Percentiles rank a stretch among this genome's conserved stretches.
Conservation (phyloP, 2,888 invertebrate genomes). For the Clusia tigrina region DNA sequence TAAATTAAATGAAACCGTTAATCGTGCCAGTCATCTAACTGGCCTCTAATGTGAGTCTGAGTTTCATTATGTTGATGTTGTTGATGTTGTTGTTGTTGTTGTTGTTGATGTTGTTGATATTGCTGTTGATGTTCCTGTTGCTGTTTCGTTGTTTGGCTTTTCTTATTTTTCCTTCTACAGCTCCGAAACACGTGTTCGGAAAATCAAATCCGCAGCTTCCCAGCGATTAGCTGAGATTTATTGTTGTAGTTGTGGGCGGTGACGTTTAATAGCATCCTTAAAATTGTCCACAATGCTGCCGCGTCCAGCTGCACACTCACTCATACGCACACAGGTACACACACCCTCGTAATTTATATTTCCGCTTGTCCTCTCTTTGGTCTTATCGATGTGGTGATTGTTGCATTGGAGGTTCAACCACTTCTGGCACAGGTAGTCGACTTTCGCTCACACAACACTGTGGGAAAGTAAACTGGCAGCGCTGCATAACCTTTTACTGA, state of each 20-base stretch:
- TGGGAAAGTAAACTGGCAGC: neutral
- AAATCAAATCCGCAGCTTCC: too few species aligned
- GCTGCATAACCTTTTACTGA: neutral
- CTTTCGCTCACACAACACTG: neutral
- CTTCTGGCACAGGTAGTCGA: neutral
- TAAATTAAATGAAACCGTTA: constrained; percentile 4
- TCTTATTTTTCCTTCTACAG: neutral
- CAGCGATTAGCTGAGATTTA: too few species aligned
- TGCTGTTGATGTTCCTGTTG: constrained; percentile 43
- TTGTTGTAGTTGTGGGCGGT: neutral
- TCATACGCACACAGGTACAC: neutral
- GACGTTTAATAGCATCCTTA: neutral
- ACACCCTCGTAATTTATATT: neutral
- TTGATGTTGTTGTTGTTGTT: too few species aligned
- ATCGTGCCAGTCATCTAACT: constrained; percentile 47
- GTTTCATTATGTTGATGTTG: too few species aligned
- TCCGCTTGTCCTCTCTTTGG: constrained; percentile 7
- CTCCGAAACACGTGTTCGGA: constrained; percentile 2
- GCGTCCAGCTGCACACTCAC: too few species aligned
- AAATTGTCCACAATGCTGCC: neutral
- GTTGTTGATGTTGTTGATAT: constrained; percentile 19
- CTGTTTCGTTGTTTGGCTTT: constrained; percentile 1
- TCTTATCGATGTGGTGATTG: neutral
- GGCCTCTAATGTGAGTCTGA: constrained; percentile 49
- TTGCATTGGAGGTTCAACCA: neutral